Base-by-base conservation (phyloP, 2,888 invertebrate species). In the Amphipyra berbera region DNA sequence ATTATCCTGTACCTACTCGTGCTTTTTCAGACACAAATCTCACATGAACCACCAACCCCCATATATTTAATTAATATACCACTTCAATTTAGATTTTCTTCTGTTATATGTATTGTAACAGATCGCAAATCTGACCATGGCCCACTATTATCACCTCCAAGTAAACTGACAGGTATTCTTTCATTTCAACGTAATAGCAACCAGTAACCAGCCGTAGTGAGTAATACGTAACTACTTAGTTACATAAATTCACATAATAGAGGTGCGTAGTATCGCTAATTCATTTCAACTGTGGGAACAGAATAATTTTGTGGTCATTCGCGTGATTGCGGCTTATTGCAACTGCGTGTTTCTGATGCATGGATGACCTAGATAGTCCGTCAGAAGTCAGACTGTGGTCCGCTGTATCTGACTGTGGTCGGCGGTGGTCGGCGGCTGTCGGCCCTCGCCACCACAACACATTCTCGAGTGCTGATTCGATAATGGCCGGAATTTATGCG, bases 201-300 rank as follows among this genome's bases (percentile, higher is more conserved):
- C 48, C n/a, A 68, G 35, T 14, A 52, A 46, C 41, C n/a, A 66
- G 41, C 42, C 50, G 37, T 41, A 45, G 27, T 13, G 27, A 58
- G 42, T 15, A 40, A 62, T 44, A 76, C 67, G 61, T 73, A 79
- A 76, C 67, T 53, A 55, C 21, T 58, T 40, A 63, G 53, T 79
- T 79, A 77, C 49, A 69, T 77, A 78, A 77, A 60, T 12, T 33
- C 55, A 41, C 38, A 69, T 61, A 67, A 70, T 55, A 61, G 30
- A 74, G 38, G 61, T 68, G 54, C 38, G 56, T 65, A 67, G 52
- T 68, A 65, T 49, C 63, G 66, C 59, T 73, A 76, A 83, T 77
- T 76, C 56, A 68, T 77, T 79, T 68, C 76, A 78, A 73, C 76
- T 81, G 75, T 82, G 79, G 73, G 74, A 82, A 79, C 76, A 70